Evolutionary conservation across 2,888 invertebrate genomes (phyloP).

Genomic region (Sympetrum striolatum): DNA sequence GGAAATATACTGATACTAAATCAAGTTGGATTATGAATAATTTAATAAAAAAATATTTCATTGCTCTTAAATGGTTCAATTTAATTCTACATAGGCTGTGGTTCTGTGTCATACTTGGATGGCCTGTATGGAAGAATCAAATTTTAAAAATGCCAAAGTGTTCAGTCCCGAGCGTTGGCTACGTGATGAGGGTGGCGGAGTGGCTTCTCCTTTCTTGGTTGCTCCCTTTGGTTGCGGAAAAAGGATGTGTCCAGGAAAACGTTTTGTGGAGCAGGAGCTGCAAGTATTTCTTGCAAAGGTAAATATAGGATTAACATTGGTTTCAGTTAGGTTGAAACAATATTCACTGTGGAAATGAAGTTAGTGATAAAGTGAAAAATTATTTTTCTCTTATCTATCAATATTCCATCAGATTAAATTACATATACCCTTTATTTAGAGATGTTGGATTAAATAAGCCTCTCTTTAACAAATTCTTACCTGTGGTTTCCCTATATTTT

Average conservation of each 20-base stretch:
- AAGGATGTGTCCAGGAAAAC: slow-evolving; percentile 84
- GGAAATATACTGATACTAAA: background rate
- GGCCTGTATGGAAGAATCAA: slow-evolving; percentile 77
- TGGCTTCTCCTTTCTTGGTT: slow-evolving; percentile 68
- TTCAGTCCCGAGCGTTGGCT: slow-evolving; percentile 84
- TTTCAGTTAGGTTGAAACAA: too few species aligned
- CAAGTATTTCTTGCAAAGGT: slow-evolving; percentile 78
- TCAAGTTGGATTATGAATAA: too few species aligned
- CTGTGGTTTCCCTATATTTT: too few species aligned
- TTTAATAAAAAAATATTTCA: too few species aligned
- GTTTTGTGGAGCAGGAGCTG: slow-evolving; percentile 80
- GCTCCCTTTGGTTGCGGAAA: slow-evolving; percentile 82
- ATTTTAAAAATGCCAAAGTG: slow-evolving; percentile 74
- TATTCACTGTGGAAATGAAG: too few species aligned
- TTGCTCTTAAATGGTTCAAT: too few species aligned
- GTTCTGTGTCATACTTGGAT: slow-evolving; percentile 82
- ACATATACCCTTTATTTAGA: too few species aligned
- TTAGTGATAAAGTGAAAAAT: too few species aligned
- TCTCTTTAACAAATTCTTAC: too few species aligned
- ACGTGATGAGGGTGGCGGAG: slow-evolving; percentile 61
- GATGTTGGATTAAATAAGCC: too few species aligned
- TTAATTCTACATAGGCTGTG: slow-evolving; percentile 65
- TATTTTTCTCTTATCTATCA: too few species aligned
- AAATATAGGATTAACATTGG: slow-evolving; percentile 7
- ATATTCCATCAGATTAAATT: too few species aligned